Conservation (phyloP, 2,888 invertebrate species). For the Zaprionus bogoriensis region DNA sequence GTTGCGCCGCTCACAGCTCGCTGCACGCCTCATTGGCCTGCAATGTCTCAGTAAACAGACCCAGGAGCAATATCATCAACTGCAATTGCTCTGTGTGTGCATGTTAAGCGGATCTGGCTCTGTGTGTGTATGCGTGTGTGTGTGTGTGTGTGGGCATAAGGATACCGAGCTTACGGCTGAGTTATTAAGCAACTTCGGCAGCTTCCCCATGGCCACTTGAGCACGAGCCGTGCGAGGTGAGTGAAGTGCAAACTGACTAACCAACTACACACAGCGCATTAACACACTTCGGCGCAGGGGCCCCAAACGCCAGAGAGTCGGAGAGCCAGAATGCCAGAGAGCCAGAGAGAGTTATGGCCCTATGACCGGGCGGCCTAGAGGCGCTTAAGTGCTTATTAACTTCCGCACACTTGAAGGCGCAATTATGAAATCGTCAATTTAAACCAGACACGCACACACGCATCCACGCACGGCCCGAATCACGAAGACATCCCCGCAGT, state of each 20-base stretch:
- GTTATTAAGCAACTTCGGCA: constrained; percentile 22
- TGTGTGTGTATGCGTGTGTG: neutral
- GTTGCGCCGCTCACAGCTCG: too few species aligned
- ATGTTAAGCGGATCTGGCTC: neutral
- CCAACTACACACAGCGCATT: constrained; percentile 22
- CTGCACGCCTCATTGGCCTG: neutral
- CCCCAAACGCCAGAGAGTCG: constrained; percentile 28
- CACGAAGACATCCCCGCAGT: constrained; percentile 1
- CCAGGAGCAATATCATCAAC: constrained; percentile 20
- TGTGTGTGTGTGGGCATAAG: constrained; percentile 2
- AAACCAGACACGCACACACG: constrained; percentile 57
- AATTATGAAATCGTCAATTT: constrained; percentile 78
- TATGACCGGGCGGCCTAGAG: constrained; percentile 21
- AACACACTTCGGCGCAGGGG: constrained; percentile 22
- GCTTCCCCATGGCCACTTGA: constrained; percentile 30
- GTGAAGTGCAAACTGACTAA: constrained; percentile 39
- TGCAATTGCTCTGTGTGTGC: neutral
- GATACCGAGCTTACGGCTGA: constrained; percentile 17
- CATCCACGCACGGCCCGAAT: too few species aligned
- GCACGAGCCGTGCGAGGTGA: constrained; percentile 35
- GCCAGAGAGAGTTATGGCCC: constrained; percentile 13
- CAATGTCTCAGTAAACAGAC: neutral
- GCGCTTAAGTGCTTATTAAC: constrained; percentile 75
- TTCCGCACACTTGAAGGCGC: constrained; percentile 71
- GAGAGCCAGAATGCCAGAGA: neutral